Base-by-base conservation (phyloP, 2,113 vertebrate species). In the Melanostigma gelatinosum region DNA sequence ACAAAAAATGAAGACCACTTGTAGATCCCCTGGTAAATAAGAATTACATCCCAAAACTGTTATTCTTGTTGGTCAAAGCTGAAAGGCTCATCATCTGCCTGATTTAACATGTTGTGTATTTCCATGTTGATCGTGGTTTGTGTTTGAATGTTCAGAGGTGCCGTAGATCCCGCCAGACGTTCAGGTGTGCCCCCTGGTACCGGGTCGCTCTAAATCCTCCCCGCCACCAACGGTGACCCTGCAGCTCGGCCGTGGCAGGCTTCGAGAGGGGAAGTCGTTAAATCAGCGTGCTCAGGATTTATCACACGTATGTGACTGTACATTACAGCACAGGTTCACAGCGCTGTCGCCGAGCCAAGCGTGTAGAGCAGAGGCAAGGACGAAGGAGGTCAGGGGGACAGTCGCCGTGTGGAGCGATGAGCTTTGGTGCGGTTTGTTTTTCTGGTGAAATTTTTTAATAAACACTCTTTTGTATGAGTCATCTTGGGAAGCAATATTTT, bases 291-390 rank as follows among this genome's bases (percentile, higher is more conserved):
- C 72, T 61, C 62, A 64, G 83, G 88, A 90, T 93, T 92, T 89
- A 93, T 93, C 83, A 89, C 86, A 84, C 62, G 40, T 68, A 58
- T 88, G 83, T 85, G 89, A 88, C 80, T 88, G 85, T 93, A 90
- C 88, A 85, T 92, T 81, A 91, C 72, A 65, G 82, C 73, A 70
- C 79, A 82, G 63, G 82, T 88, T 92, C 82, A 83, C 42, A 4
- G 38, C 11, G 24, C 83, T 85, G 89, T 87, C 89, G 84, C 75
- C 22, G 3, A 62, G 79, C 74, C 81, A 60, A 62, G 85, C 80
- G 32, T 24, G 54, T 71, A 44, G 75, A 27, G 75, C 58, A 24
- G 71, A 80, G 79, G 48, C 89, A 90, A 91, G 87, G 87, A 85
- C 85, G 6, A 69, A 80, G 79, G 76, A 90, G 91, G 88, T 91